Evolutionary conservation across 2,113 vertebrate genomes (phyloP), one percentile per base, ranked within the genome.

Genomic region (Aphyosemion australe): DNA sequence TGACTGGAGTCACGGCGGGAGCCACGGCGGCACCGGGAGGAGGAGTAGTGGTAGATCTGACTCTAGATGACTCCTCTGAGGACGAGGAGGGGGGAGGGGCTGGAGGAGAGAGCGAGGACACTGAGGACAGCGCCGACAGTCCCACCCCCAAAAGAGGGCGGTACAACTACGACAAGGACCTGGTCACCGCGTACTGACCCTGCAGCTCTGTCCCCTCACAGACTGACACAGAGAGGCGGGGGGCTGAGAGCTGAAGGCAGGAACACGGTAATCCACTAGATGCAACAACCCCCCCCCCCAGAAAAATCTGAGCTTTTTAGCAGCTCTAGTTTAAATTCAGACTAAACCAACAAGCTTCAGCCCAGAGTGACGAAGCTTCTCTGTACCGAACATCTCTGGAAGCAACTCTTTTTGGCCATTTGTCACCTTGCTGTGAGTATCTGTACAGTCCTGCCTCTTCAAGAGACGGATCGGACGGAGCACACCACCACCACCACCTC

Each of bases 131-230:
- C 5, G 92, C 95, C 0, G 94, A 94, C 53, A 96, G 94, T 69
- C 95, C 96, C 34, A 89, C 94, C 66, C 93, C 94, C 18, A 98
- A 98, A 84, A 93, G 92, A 72, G 90, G 96, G 53, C 94, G 95
- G 90, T 97, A 97, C 89, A 92, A 95, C 72, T 98, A 95, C 0
- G 95, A 95, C 89, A 98, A 99, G 87, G 97, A 95, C 89, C 91
- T 98, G 83, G 95, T 98, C 81, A 96, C 97, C 15, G 96, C 96
- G 74, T 99, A 96, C 94, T 99, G 96, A 98, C 93, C 82, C 76
- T 50, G 19, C 75, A 52, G 61, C 74, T 75, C 74, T 84, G 74
- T 80, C 72, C 78, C 87, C 80, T 84, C 80, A 76, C 39, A 67
- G 83, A 88, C 82, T 87, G 84, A 90, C 65, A 74, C 74, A 84